These are phyloP conservation scores for Gymnosoma rotundatum DNA, from an alignment of 2,888 invertebrate species.

Conservation along the genomic window DNA sequence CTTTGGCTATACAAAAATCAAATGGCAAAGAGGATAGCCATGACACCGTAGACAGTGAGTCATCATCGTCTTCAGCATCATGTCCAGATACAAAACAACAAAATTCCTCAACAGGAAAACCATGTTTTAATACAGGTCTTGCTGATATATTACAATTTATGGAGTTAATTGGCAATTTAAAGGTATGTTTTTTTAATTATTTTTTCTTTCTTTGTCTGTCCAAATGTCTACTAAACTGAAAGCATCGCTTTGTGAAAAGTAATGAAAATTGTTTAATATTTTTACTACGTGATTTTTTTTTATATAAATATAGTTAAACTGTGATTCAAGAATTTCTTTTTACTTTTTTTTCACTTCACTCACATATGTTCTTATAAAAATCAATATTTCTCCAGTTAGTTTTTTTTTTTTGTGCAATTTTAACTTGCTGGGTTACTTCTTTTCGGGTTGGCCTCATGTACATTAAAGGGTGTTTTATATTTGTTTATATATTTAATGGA, in stretches of 20 bases:
- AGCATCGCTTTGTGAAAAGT: neutral
- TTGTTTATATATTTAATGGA: no score
- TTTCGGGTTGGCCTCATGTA: no score
- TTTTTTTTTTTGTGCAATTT: no score
- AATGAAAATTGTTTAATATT: no score
- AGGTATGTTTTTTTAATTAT: slow-evolving; percentile 83
- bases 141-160: slow-evolving; percentile 85
- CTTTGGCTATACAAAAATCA: slow-evolving; percentile 72
- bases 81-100: slow-evolving; percentile 61
- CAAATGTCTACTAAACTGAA: neutral
- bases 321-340: no score
- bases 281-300: neutral
- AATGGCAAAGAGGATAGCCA: slow-evolving; percentile 64
- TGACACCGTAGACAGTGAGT: slow-evolving; percentile 56
- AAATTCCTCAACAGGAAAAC: slow-evolving; percentile 74
- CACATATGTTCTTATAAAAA: slow-evolving; percentile 29
- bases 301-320: no score
- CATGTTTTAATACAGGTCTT: slow-evolving; percentile 79
- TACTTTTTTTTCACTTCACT: neutral
- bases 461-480: no score
- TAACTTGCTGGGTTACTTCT: no score
- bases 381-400: slow-evolving; percentile 32
- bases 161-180: slow-evolving; percentile 87
- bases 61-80: slow-evolving; percentile 61
- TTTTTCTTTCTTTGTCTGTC: neutral